Base-by-base conservation (phyloP, 1,140 invertebrate genomes). In the Calycopis cecrops region DNA sequence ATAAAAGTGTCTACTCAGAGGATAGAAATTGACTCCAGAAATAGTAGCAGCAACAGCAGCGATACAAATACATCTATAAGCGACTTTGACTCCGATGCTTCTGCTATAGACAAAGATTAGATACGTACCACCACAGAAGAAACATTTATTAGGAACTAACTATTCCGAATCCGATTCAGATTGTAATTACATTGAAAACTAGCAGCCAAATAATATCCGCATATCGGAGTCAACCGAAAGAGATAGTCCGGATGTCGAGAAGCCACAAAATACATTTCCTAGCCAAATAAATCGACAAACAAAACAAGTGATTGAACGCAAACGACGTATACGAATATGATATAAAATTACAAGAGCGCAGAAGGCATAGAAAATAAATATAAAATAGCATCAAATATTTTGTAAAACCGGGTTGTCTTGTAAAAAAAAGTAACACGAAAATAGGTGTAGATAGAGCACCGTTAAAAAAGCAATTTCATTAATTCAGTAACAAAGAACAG, bases 51-150 rank as follows among this genome's bases (percentile, higher is more conserved):
- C 42, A 4, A 37, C n/a, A 48, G 35, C 18, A 49, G 12, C 35
- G 40, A 18, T n/a, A 42, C 21, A 8, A 57, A 9, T 44, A n/a
- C 51, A 28, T 4, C 35, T n/a, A 12, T 21, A 57, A 50, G 37
- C 9, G 54, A 56, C 16, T 55, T 55, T 49, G 54, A 56, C 35
- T 50, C 54, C 9, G 54, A 40, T 40, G 47, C 49, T 49, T 57
- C 55, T 6, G 37, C 44, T 16, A 14, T 44, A 42, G 48, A 51
- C 35, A 57, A 50, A 33, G 48, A 57, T 10, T n/a, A n/a, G n/a
- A n/a, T 57, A 57, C 16, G 55, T 50, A 11, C 48, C 18, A 8
- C 11, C 17, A 42, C 35, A n/a, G n/a, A n/a, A n/a, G n/a, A n/a
- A 42, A 42, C 40, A 17, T 4, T 40, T 42, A 42, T 35, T 11